Evolutionary conservation across 1,140 invertebrate genomes (phyloP), one percentile per base, ranked within the genome.

Genomic region (Antheraea pernyi): DNA sequence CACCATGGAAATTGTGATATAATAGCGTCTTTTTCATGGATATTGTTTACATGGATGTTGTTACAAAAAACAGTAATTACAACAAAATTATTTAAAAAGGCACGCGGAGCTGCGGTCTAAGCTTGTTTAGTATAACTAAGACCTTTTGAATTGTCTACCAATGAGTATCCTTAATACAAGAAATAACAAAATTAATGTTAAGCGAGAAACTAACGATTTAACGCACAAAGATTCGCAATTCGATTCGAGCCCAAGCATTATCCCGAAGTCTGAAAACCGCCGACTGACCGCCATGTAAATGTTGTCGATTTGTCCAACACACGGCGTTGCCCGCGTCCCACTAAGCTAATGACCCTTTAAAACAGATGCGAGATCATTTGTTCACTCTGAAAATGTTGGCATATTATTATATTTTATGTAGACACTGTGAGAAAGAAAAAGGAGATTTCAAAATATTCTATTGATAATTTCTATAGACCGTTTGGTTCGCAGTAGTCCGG

Each of bases 331-430:
- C 60, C 16, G 16, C 19, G 60, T 61, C 30, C 60, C 19, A 61
- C 60, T 61, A 61, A 61, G 60, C 19, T 61, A 61, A 61, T 61
- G 60, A 30, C 60, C 60, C 60, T 61, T 36, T 61, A 30, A 61
- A 61, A 61, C 19, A 61, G 19, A 36, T 61, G 60, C 19, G 60
- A 61, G 22, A 30, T 22, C 30, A 30, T 30, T 61, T 61, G 8
- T 36, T 61, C 60, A 30, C 30, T 13, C 60, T 61, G 60, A 30
- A 30, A 61, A 61, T n/a, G 46, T 53, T 53, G 46, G 46, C 11
- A 16, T 53, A 16, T 16, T 53, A 13, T 53, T n/a, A 53, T 53
- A 16, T 53, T 48, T 2, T 53, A 53, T 16, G 11, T 16, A 53
- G 46, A 13, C 13, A 53, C 16, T 53, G 46, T 53, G 0, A 53